Base-by-base conservation (phyloP, 2,888 invertebrate genomes). In the Mimas tiliae region DNA sequence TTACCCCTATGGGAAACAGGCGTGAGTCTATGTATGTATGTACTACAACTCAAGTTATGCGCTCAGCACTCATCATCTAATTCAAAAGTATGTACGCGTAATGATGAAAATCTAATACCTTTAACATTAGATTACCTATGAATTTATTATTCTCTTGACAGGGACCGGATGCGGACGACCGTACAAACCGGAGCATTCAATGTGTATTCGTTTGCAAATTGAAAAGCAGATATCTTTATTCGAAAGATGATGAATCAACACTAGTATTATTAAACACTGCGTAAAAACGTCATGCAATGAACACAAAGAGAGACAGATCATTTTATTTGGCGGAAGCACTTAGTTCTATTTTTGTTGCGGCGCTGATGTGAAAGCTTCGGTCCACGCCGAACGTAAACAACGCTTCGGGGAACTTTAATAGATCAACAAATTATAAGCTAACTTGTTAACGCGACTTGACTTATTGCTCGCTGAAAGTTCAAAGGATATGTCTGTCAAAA, bases 271-370 rank as follows among this genome's bases (percentile, higher is more conserved):
- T n/a, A 63, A 58, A 58, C 45, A 64, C 52, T 3, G 19, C 34
- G 65, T 65, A 58, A 58, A 58, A 58, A 52, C 45, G 62, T 53
- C 58, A 64, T 64, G 45, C n/a, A 47, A 33, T 19, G 16, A 64
- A 45, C 47, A 75, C 73, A 73, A 74, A 73, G 72, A 77, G 70
- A 74, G 77, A 76, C 75, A 78, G 72, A 82, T 82, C 79, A 81
- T 79, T 84, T 82, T 79, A 83, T 84, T 82, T 77, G 79, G 77
- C 86, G 87, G 87, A 90, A 89, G 85, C 84, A 83, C 84, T 87
- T 85, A 79, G 76, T 83, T 88, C 88, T 90, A 91, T 91, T 90
- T 89, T 75, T 72, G 86, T 84, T 71, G 74, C 70, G 71, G 75
- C 68, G 69, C 70, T 67, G 72, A 67, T 72, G 77, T 78, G 78